Conservation (phyloP, 92 coral and sea anemone genomes). For the Umimayanthus chanpuru region DNA sequence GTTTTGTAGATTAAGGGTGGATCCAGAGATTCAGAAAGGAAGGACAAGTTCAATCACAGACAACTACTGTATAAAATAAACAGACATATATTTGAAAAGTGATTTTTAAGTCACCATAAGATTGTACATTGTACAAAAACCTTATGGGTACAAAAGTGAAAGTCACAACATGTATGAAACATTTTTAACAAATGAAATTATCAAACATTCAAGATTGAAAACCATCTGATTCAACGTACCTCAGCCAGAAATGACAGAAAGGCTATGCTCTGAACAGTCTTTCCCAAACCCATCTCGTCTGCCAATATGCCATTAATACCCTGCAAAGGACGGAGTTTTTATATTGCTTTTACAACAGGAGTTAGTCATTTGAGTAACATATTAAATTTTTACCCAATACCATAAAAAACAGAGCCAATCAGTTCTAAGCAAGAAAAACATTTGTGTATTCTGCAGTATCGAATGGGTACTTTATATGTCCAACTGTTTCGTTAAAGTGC, state of each 20-base stretch:
- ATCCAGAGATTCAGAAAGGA: not conserved
- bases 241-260: constrained; percentile 94
- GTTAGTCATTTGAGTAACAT: not conserved
- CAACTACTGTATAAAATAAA: not conserved
- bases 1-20: not conserved
- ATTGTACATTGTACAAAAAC: too few species aligned
- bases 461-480: too few species aligned
- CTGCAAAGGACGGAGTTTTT: constrained; percentile 36
- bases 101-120: too few species aligned
- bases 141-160: too few species aligned
- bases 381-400: not conserved
- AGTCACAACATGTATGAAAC: too few species aligned
- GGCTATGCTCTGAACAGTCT: constrained; percentile 97
- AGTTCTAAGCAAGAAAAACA: too few species aligned
- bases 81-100: not conserved
- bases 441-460: too few species aligned
- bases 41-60: too few species aligned
- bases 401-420: not conserved
- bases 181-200: not conserved
- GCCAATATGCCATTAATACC: constrained; percentile 98
- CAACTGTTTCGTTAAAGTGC: too few species aligned
- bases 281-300: constrained; percentile 99
- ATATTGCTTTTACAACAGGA: not conserved
- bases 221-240: constrained; percentile 49
- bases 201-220: not conserved